Percentiles rank a stretch among this genome's conserved stretches.
Evolutionary conservation across 2,797 vertebrate genomes (phyloP).

Genomic region (Coccyzus lansbergi): DNA sequence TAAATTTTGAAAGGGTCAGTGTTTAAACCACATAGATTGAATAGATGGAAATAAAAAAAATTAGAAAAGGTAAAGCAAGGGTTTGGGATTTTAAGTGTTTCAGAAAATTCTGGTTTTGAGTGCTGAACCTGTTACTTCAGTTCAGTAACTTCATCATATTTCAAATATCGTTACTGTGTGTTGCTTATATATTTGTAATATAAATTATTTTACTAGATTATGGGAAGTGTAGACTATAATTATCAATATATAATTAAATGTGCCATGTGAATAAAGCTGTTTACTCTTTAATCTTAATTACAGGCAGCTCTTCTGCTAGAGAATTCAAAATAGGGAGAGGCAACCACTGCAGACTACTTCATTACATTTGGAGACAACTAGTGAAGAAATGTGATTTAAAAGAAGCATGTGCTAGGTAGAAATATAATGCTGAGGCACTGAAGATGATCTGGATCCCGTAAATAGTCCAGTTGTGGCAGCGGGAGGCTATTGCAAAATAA

Average conservation of each 20-base stretch:
- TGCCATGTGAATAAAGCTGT: conserved; percentile 45
- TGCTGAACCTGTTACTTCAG: neutral
- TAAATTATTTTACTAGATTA: conserved; percentile 44
- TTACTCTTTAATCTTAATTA: conserved; percentile 63
- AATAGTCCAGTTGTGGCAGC: neutral
- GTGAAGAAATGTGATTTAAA: neutral
- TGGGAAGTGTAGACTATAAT: conserved; percentile 26
- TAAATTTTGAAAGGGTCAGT: neutral
- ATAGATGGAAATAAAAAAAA: neutral
- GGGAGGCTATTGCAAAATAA: neutral
- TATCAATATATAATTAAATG: conserved; percentile 52
- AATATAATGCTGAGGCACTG: neutral
- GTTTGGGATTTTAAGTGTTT: neutral
- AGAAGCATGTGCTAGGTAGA: neutral
- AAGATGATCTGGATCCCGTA: neutral
- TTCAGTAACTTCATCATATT: neutral
- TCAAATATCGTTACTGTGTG: neutral
- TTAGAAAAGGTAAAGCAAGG: neutral
- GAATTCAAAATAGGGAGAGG: conserved; percentile 40
- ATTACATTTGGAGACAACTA: neutral
- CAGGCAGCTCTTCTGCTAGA: conserved; percentile 39
- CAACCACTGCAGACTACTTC: conserved; percentile 24
- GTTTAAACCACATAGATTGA: neutral
- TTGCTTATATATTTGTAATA: conserved; percentile 41
- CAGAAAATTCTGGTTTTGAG: neutral